phyloP scores from a whole-genome alignment of 2,888 invertebrate species.

The Parnassius smintheus region DNA sequence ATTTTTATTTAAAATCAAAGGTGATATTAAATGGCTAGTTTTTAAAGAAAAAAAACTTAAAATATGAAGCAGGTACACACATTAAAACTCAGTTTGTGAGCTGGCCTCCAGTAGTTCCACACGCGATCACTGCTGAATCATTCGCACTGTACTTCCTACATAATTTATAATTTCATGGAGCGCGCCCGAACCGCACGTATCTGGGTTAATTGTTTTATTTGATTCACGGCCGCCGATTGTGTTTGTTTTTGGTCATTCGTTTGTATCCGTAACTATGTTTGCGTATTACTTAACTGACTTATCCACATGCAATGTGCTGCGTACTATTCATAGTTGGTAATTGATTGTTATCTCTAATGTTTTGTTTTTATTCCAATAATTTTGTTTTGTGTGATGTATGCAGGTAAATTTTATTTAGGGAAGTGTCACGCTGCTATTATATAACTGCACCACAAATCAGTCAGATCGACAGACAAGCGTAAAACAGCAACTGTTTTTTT shows the following conservation, averaged over 20 bases:
- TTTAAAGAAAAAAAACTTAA: not conserved
- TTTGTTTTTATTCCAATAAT: not conserved
- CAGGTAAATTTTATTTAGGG: no score
- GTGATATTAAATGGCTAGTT: no score
- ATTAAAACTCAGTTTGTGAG: not conserved
- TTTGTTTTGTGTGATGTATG: not conserved
- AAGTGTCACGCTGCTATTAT: no score
- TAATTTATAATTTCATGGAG: constrained; percentile 72
- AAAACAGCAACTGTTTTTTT: no score
- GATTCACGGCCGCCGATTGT: constrained; percentile 47
- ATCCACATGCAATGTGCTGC: not conserved
- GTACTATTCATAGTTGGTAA: not conserved
- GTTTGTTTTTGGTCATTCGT: constrained; percentile 35
- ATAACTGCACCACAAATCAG: no score
- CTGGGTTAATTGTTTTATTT: constrained; percentile 62
- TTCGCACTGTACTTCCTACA: constrained; percentile 58
- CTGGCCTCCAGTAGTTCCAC: constrained; percentile 32
- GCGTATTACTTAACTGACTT: constrained; percentile 15
- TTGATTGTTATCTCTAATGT: constrained; percentile 1
- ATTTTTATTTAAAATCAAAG: no score
- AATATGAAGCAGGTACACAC: not conserved
- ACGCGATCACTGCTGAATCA: constrained; percentile 59
- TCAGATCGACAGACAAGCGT: no score
- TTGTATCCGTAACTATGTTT: constrained; percentile 26
- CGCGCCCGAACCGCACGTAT: constrained; percentile 46